Percentiles rank a stretch among this genome's conserved stretches.
phyloP scores from a whole-genome alignment of 2,888 invertebrate species.

The Saturnia pavonia region DNA sequence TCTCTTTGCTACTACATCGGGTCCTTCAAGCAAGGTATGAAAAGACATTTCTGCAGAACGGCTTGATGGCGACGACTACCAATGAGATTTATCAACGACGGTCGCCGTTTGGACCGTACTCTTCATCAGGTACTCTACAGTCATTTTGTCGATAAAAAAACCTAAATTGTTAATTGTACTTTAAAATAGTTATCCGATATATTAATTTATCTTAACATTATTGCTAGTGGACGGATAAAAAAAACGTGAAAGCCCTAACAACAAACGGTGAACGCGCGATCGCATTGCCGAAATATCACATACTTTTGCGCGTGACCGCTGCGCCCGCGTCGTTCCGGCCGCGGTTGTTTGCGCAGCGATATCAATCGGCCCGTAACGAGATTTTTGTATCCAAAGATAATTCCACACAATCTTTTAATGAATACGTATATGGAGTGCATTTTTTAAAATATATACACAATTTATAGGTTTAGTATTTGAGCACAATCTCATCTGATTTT shows the following conservation, averaged over 20 bases:
- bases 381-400: constrained; percentile 22
- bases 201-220: neutral
- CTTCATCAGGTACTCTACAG: no score
- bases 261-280: constrained; percentile 21
- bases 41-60: no score
- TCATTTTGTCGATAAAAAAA: no score
- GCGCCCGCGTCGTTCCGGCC: constrained; percentile 22
- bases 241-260: constrained; percentile 21
- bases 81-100: no score
- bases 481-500: no score
- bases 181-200: no score
- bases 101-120: no score
- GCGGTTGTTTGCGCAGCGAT: constrained; percentile 14
- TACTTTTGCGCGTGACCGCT: constrained; percentile 29
- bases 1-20: no score
- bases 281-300: constrained; percentile 25
- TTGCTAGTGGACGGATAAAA: neutral
- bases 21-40: no score
- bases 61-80: no score
- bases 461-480: no score
- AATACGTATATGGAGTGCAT: constrained; percentile 5
- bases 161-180: no score
- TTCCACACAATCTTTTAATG: constrained; percentile 16
- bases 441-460: neutral
- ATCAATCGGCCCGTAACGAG: constrained; percentile 21